Base-by-base conservation (phyloP, 2,888 invertebrate genomes). In the Dryocosmus kuriphilus region DNA sequence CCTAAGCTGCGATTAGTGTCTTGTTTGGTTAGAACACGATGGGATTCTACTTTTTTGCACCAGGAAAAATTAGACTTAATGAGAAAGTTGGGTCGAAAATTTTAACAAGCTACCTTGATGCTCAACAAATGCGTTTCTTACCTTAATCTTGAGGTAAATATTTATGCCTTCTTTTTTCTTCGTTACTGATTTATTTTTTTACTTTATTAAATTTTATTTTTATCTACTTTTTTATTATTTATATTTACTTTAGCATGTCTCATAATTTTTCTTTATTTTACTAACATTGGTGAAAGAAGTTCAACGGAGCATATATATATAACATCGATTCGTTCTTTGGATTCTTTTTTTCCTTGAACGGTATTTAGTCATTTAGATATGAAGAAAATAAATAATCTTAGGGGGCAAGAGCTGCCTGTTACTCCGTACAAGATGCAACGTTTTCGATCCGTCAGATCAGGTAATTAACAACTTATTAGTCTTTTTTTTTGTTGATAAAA, bases 131-230 rank as follows among this genome's bases (percentile, higher is more conserved):
- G 46, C 41, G 30, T n/a, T 46, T 51, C 27, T 71, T 71, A n/a
- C 46, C 51, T 51, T 46, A 67, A 67, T 67, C 7, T 35, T 41
- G 16, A 71, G 67, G 67, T 71, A 71, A 51, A 57, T 57, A 14
- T 57, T 22, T 24, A 24, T n/a, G 4, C n/a, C 2, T 22, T 57
- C 4, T 24, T 51, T 46, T 46, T 46, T 2, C 1, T 4, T n/a
- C 9, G 9, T 30, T n/a, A 35, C 8, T 51, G 11, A 9, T 16
- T 19, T 41, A 16, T 11, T 19, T 51, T 51, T 51, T 51, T 51
- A 51, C n/a, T 2, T n/a, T n/a, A 51, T 7, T n/a, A n/a, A 1
- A 19, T 14, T 51, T n/a, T n/a, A 51, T 51, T n/a, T 19, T 2
- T 51, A n/a, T 19, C 2, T 7, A n/a, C 19, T 51, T 51, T 22